A percentile compares a stretch with the other conserved stretches of the same genome.
phyloP scores from a whole-genome alignment of 2,888 invertebrate species.

The Xanthia togata region DNA sequence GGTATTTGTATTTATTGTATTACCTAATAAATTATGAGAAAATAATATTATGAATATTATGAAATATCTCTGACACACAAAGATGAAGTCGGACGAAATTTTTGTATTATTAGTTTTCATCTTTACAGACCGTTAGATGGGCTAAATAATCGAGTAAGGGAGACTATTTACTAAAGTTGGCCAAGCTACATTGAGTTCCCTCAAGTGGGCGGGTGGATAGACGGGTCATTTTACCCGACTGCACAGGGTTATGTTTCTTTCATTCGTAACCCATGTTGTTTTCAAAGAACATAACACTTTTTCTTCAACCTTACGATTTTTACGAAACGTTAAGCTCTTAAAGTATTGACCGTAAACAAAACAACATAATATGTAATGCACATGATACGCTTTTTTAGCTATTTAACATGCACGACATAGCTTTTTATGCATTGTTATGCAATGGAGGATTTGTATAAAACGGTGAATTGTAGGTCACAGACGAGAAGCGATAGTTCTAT shows the following conservation, averaged over 20 bases:
- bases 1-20: background rate
- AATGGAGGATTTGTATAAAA: conserved; percentile 21
- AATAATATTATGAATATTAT: conserved; percentile 8
- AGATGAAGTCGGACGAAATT: background rate
- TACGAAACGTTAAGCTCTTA: conserved; percentile 6
- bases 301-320: conserved; percentile 13
- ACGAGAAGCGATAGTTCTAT: background rate
- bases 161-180: conserved; percentile 66
- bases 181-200: conserved; percentile 55
- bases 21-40: background rate
- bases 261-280: conserved; percentile 17
- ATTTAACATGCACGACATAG: conserved; percentile 28
- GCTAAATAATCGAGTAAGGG: conserved; percentile 65
- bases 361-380: background rate
- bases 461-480: conserved; percentile 7
- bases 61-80: background rate
- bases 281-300: conserved; percentile 21
- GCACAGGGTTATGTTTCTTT: conserved; percentile 1
- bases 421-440: conserved; percentile 15
- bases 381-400: conserved; percentile 4
- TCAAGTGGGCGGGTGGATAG: conserved; percentile 21
- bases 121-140: conserved; percentile 63
- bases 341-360: conserved; percentile 20
- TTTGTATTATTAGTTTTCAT: conserved; percentile 51
- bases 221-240: conserved; percentile 30